Evolutionary conservation across 2,113 vertebrate genomes (phyloP), one percentile per base, ranked within the genome.

Genomic region (Trogon surrucura): DNA sequence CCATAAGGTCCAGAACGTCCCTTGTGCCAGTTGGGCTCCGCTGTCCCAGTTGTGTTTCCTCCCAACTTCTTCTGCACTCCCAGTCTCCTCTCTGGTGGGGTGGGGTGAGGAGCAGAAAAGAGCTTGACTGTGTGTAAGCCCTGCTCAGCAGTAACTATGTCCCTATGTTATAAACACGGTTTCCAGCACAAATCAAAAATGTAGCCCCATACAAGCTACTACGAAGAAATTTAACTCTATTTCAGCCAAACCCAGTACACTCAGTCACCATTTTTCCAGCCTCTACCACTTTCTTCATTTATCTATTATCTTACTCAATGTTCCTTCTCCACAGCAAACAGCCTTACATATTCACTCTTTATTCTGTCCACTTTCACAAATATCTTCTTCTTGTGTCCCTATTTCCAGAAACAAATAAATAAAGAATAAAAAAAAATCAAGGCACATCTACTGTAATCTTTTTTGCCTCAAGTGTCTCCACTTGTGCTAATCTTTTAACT

Each of bases 71-170:
- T 51, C 6, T 9, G 8, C 36, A 6, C 30, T 16, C 14, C 36
- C 22, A n/a, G 14, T 18, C 29, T 13, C 1, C 36, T 29, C 3
- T 0, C 6, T 61, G 9, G 9, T 3, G 4, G 20, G 10, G 16
- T 2, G 5, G 26, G 4, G 26, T 11, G 32, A 56, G 21, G 2
- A 56, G n/a, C 38, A 32, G 32, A 36, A 73, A 30, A 36, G 20
- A 21, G 13, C 69, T 36, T 30, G 30, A 16, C 6, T 5, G n/a
- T 36, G 32, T 22, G 34, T 50, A 4, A 82, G 44, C 3, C 6
- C 54, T n/a, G 54, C 65, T 50, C 34, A 50, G 27, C 8, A 50
- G 2, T 41, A 25, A 16, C 2, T 1, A 23, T 23, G 18, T 30
- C 19, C 2, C 6, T 7, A 4, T 6, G 4, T 67, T 38, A 44